Evolutionary conservation across 1,140 invertebrate genomes (phyloP), one percentile per base, ranked within the genome.

Genomic region (Neodiprion pinetum): DNA sequence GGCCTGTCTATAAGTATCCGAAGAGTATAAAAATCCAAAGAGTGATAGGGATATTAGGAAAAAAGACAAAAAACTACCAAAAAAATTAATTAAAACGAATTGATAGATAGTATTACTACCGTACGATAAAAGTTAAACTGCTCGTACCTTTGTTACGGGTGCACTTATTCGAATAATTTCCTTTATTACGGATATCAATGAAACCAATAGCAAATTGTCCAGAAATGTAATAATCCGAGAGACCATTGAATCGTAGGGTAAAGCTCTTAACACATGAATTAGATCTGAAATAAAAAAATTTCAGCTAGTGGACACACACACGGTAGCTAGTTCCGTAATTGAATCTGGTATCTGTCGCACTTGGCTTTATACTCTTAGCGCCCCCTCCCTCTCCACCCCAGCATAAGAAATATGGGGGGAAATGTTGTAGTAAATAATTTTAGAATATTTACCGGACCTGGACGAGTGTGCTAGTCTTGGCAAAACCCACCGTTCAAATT

Each of bases 401-500:
- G n/a, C n/a, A 61, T 61, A 61, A 53, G 48, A 71, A 53, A 67
- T 69, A 71, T n/a, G 23, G n/a, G 53, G 68, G 48, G 70, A 72
- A 67, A 74, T 72, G n/a, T 47, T 28, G 72, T 65, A 74, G 70
- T 48, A 53, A 48, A 69, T 67, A 76, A 70, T 71, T 79, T 49
- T 75, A 78, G 65, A 28, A 49, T 74, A 77, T 68, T 67, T 67
- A 74, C 74, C 67, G 72, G 75, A 78, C 74, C 75, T 40, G 78
- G 79, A 80, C 81, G 82, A 84, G 81, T 83, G 76, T 84, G 80
- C 84, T 86, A 87, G 83, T 87, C 82, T 80, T 76, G 77, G 80
- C 7, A 70, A 79, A 77, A 68, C 70, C 72, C 70, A 80, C 69
- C 76, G 78, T 71, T 75, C 74, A 81, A 28, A 66, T 76, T 83